Conservation (phyloP, 2,888 invertebrate genomes). For the Blastobasis adustella region DNA sequence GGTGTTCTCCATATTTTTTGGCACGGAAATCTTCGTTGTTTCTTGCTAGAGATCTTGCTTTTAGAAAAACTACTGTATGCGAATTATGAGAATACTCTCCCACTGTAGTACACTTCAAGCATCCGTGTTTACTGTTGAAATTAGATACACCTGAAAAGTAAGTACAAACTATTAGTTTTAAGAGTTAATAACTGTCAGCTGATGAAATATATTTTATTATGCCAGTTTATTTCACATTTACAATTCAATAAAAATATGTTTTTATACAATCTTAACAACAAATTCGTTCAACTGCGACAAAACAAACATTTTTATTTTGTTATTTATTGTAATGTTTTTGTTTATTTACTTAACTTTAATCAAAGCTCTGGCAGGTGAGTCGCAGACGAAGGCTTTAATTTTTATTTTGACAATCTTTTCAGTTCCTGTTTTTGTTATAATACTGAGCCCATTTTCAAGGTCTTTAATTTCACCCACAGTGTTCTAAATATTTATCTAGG, state of each 20-base stretch:
- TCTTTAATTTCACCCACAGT: slow-evolving; percentile 2
- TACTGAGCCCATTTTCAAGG: background rate
- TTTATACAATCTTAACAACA: too few relatives aligned
- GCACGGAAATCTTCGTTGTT: slow-evolving; percentile 17
- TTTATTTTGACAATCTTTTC: slow-evolving; percentile 1
- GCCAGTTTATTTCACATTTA: too few relatives aligned
- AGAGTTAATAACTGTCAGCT: background rate
- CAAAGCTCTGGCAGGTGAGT: slow-evolving; percentile 6
- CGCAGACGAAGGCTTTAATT: slow-evolving; percentile 5
- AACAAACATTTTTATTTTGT: too few relatives aligned
- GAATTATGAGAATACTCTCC: slow-evolving; percentile 11
- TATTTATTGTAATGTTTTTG: too few relatives aligned
- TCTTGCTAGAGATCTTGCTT: slow-evolving; percentile 6
- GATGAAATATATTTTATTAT: too few relatives aligned
- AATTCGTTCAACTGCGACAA: too few relatives aligned
- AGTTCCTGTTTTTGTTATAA: background rate
- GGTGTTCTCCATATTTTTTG: slow-evolving; percentile 17
- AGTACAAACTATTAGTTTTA: background rate
- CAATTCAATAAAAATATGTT: too few relatives aligned
- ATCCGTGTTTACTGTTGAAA: slow-evolving; percentile 10
- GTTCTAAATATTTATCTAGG: slow-evolving; percentile 1
- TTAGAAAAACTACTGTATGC: slow-evolving; percentile 8
- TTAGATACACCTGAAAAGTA: slow-evolving; percentile 10
- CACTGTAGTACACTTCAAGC: slow-evolving; percentile 7
- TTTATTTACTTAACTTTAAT: slow-evolving; percentile 2